A percentile compares a stretch with the other conserved stretches of the same genome.
Evolutionary conservation across 1,140 invertebrate species (phyloP).

Genomic region (Oedothorax gibbosus): DNA sequence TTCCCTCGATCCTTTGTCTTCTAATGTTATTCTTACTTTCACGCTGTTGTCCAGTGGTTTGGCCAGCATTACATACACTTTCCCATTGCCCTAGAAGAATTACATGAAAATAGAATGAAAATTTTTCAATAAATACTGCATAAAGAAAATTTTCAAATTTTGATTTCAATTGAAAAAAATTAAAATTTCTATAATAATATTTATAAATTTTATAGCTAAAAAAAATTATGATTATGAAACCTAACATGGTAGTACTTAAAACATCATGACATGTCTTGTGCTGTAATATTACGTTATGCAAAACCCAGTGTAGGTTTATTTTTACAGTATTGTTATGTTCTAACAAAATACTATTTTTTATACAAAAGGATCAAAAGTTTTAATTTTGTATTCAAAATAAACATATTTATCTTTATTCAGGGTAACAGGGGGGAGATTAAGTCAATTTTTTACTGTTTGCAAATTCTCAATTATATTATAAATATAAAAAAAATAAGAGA

Average conservation of each 20-base stretch:
- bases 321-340: too few relatives aligned
- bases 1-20: constrained; percentile 55
- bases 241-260: background rate
- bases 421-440: too few relatives aligned
- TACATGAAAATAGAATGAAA: constrained; percentile 44
- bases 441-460: too few relatives aligned
- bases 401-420: too few relatives aligned
- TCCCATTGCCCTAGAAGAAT: constrained; percentile 79
- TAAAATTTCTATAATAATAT: background rate
- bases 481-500: too few relatives aligned
- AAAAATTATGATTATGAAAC: background rate
- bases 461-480: too few relatives aligned
- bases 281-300: too few relatives aligned
- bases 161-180: too few relatives aligned
- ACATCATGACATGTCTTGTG: background rate
- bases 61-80: constrained; percentile 81
- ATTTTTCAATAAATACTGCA: background rate
- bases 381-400: too few relatives aligned
- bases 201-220: background rate
- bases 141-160: background rate
- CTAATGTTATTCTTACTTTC: constrained; percentile 48
- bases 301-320: too few relatives aligned
- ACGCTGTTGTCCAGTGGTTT: constrained; percentile 73
- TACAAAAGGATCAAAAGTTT: too few relatives aligned
- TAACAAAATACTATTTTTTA: too few relatives aligned